Conservation (phyloP, 2,797 vertebrate genomes). For the Smutsia temminckii region DNA sequence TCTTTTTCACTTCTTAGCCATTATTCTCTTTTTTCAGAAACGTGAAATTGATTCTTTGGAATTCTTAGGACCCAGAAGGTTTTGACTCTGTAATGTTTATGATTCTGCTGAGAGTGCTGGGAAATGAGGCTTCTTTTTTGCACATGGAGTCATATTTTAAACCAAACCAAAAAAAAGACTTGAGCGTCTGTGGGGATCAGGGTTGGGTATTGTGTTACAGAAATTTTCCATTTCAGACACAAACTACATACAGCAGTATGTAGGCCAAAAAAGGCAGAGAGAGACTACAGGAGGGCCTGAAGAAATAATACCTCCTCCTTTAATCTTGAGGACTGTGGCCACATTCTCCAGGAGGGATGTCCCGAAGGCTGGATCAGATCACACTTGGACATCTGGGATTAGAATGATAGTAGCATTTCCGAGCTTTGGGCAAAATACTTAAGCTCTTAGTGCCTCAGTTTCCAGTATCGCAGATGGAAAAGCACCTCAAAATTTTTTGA, state of each 20-base stretch:
- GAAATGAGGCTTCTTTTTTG: constrained; percentile 52
- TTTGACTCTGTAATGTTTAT: constrained; percentile 44
- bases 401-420: neutral
- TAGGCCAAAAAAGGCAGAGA: constrained; percentile 55
- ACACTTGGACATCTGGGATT: neutral
- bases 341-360: constrained; percentile 7
- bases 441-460: neutral
- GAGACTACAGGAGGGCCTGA: constrained; percentile 58
- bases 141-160: constrained; percentile 75
- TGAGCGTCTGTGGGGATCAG: constrained; percentile 71
- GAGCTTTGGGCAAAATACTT: neutral
- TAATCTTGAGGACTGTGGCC: neutral
- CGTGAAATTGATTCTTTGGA: constrained; percentile 5
- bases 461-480: neutral
- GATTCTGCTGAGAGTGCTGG: constrained; percentile 44
- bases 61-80: constrained; percentile 4
- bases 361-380: constrained; percentile 44
- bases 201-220: constrained; percentile 75
- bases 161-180: constrained; percentile 50
- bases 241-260: constrained; percentile 49
- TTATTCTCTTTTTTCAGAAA: constrained; percentile 22
- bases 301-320: constrained; percentile 60
- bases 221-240: constrained; percentile 80
- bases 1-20: neutral
- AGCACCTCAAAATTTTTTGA: neutral